Evolutionary conservation across 2,797 vertebrate species (phyloP), one percentile per base, ranked within the genome.

Genomic region (Alcedo quadribrachys): DNA sequence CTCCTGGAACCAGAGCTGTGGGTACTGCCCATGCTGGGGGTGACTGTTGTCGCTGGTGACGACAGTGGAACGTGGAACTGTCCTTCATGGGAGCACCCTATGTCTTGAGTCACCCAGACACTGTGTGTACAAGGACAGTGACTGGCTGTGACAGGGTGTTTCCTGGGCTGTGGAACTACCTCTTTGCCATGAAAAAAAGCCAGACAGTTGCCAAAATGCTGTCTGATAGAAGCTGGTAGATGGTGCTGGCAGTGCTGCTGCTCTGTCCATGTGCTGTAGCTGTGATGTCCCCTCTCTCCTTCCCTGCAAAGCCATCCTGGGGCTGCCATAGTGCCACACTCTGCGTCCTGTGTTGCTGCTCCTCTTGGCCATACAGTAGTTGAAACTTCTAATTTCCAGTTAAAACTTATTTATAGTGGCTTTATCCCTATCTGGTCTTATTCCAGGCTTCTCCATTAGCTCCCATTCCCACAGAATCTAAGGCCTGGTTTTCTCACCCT

Each of bases 1-100:
- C 73, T 85, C 58, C 73, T 89, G 82, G 69, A 87, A 40, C 16
- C 82, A 40, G 76, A 78, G 77, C 77, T 65, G 48, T 15, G 69
- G 65, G 75, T 43, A 5, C 62, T 66, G 77, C 80, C 87, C 0
- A 0, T 69, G 90, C 85, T 69, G 77, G 33, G 69, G 48, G 33
- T 54, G 35, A 15, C 3, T 28, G 9, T 79, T 16, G 15, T 9
- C 27, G 51, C 73, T 67, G 70, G 14, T 76, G 83, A 79, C 0
- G 8, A 71, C 13, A 15, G 43, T 63, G 89, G 63, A 66, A 66
- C 2, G 2, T 65, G 74, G 89, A 77, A 19, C 58, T 33, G 24
- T 20, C 35, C 50, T 55, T 24, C 4, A 0, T 9, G 54, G 80
- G 58, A 84, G 57, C 4, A 11, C 42, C 5, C 9, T 0, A 21